phyloP scores from a whole-genome alignment of 1,140 invertebrate species.

The Caenorhabditis briggsae region DNA sequence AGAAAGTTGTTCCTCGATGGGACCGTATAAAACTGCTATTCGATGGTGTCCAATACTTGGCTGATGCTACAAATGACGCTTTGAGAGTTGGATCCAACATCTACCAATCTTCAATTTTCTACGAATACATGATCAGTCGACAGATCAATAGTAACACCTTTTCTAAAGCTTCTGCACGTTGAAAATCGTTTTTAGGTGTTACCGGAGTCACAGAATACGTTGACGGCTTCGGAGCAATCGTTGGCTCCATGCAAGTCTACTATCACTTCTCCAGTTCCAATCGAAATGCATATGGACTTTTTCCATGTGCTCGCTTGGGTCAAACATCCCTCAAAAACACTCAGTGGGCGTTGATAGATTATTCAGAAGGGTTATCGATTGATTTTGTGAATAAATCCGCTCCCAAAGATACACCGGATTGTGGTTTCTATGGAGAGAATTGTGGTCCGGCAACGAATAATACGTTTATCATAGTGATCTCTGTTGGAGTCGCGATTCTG shows the following conservation, averaged over 20 bases:
- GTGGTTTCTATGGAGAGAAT: slow-evolving; percentile 56
- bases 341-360: neutral
- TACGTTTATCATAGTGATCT: slow-evolving; percentile 39
- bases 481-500: neutral
- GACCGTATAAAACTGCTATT: slow-evolving; percentile 44
- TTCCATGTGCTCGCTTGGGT: neutral
- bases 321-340: neutral
- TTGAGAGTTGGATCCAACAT: slow-evolving; percentile 30
- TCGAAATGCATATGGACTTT: neutral
- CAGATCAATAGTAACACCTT: neutral
- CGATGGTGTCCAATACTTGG: slow-evolving; percentile 1
- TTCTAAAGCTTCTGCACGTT: too few relatives aligned
- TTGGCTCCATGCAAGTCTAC: slow-evolving; percentile 35
- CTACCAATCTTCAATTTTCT: neutral
- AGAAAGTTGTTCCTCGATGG: slow-evolving; percentile 43
- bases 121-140: slow-evolving; percentile 29
- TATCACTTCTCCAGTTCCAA: slow-evolving; percentile 7
- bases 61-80: slow-evolving; percentile 24
- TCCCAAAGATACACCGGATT: slow-evolving; percentile 51
- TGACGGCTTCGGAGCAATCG: slow-evolving; percentile 37
- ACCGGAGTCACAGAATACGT: slow-evolving; percentile 52
- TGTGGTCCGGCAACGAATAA: slow-evolving; percentile 23
- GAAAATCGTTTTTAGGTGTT: slow-evolving; percentile 13
- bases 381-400: slow-evolving; percentile 37
- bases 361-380: slow-evolving; percentile 50